Conservation (phyloP, 2,888 invertebrate species). For the Campoletis raptor region DNA sequence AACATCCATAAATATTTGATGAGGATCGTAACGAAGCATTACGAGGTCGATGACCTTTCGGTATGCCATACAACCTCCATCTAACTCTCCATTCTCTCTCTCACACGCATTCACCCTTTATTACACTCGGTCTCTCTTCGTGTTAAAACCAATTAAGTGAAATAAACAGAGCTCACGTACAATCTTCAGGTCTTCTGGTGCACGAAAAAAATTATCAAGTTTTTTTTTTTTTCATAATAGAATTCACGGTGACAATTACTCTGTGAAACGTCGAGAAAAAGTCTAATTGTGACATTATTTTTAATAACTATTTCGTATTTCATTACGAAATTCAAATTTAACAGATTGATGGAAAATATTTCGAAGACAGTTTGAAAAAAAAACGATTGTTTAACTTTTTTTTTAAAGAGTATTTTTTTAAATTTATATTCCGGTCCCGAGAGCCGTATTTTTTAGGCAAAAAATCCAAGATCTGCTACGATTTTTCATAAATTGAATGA, state of each 20-base stretch:
- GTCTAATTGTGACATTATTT: not conserved
- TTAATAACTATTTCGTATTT: not conserved
- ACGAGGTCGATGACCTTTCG: conserved; percentile 64
- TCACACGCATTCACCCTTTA: conserved; percentile 35
- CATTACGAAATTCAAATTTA: not conserved
- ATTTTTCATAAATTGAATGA: too few species aligned
- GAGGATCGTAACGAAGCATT: conserved; percentile 73
- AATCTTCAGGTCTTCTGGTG: not conserved
- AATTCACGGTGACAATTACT: not conserved
- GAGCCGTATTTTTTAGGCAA: not conserved
- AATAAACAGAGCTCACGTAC: not conserved
- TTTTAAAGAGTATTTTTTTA: not conserved
- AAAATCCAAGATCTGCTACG: not conserved
- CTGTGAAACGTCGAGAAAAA: not conserved
- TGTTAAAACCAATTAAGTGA: conserved; percentile 74
- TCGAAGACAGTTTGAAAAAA: not conserved
- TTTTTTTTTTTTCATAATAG: not conserved
- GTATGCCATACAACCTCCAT: not conserved
- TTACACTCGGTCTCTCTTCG: conserved; percentile 52
- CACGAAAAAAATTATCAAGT: not conserved
- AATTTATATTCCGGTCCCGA: not conserved
- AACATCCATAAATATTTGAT: conserved; percentile 77
- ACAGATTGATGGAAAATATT: not conserved
- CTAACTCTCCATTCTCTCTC: conserved; percentile 15
- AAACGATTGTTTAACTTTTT: not conserved